Conservation (phyloP, 2,888 invertebrate genomes). For the Caenorhabditis becei region DNA sequence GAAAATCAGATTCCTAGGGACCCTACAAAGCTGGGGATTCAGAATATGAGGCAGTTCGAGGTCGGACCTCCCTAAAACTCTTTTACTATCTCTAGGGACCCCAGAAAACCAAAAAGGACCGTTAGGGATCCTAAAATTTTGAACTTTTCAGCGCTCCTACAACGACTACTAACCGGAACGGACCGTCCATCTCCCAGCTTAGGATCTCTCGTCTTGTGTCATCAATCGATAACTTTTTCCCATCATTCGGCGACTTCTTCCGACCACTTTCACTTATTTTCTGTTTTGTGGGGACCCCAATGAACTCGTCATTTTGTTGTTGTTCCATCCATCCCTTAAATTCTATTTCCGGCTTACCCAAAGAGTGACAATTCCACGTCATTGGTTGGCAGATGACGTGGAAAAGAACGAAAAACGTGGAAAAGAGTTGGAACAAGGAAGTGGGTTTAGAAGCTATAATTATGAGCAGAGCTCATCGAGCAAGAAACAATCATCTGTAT, state of each 20-base stretch:
- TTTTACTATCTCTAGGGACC: too few species aligned
- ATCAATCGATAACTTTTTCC: not conserved
- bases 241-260: not conserved
- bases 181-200: not conserved
- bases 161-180: slow-evolving; percentile 21
- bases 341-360: not conserved
- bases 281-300: not conserved
- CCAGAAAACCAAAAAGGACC: too few species aligned
- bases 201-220: not conserved
- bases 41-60: too few species aligned
- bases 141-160: slow-evolving; percentile 43
- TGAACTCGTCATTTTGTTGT: slow-evolving; percentile 2
- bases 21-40: too few species aligned
- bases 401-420: not conserved
- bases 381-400: not conserved
- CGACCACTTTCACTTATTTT: not conserved
- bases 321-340: not conserved
- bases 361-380: not conserved
- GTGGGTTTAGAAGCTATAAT: not conserved
- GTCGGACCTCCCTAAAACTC: too few species aligned
- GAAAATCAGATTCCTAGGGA: too few species aligned
- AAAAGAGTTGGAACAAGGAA: not conserved
- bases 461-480: too few species aligned
- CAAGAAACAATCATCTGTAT: too few species aligned
- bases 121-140: too few species aligned